Evolutionary conservation across 2,113 vertebrate species (phyloP).

Genomic region (Trinectes maculatus): DNA sequence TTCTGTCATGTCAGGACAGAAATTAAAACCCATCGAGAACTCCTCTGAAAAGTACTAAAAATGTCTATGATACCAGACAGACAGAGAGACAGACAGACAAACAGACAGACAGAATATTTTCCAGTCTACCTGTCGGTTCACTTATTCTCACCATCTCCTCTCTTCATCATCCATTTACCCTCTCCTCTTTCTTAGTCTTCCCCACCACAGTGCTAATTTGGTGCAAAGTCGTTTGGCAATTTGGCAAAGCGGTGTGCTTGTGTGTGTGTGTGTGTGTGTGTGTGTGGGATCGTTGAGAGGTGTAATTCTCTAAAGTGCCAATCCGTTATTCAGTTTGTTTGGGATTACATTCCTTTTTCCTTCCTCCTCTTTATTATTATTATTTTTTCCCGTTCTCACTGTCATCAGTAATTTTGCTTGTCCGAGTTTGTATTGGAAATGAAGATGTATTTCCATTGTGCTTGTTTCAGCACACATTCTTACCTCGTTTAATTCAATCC

Average conservation of each 20-base stretch:
- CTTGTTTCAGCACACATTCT: slow-evolving; percentile 1
- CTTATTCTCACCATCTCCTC: neutral
- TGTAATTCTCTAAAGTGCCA: slow-evolving; percentile 76
- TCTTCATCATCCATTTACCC: neutral
- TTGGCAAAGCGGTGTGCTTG: too few species aligned
- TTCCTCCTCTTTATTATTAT: neutral
- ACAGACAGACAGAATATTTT: too few species aligned
- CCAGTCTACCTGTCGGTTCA: neutral
- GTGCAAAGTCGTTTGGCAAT: slow-evolving; percentile 66
- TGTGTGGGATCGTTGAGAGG: slow-evolving; percentile 54
- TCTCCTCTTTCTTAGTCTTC: slow-evolving; percentile 13
- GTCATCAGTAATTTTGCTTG: slow-evolving; percentile 27
- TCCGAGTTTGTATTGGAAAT: slow-evolving; percentile 64
- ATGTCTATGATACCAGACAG: too few species aligned
- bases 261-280: slow-evolving; percentile 17
- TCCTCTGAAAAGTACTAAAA: too few species aligned
- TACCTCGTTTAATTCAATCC: slow-evolving; percentile 38
- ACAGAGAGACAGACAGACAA: too few species aligned
- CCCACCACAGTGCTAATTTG: slow-evolving; percentile 59
- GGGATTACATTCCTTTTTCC: slow-evolving; percentile 72
- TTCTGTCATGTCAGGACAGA: neutral
- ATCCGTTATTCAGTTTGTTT: slow-evolving; percentile 79
- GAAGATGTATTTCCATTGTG: slow-evolving; percentile 34
- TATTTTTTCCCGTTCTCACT: neutral
- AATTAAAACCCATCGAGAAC: too few species aligned